Evolutionary conservation across 2,113 vertebrate genomes (phyloP).

Genomic region (Callopanchax toddi): DNA sequence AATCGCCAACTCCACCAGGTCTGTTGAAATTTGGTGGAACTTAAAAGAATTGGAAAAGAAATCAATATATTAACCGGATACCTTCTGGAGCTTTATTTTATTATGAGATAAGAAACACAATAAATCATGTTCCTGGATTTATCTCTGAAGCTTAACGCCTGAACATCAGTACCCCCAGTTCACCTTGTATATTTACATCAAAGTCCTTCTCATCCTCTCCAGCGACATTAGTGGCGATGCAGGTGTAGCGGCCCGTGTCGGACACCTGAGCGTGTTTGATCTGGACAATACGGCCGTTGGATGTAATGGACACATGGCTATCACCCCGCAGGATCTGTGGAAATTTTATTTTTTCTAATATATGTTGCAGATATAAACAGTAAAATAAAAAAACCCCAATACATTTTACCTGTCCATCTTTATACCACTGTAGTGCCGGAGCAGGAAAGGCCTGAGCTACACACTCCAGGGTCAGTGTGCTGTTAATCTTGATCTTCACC

Average conservation of each 20-base stretch:
- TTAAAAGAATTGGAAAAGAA: conserved; percentile 48
- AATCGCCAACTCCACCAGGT: conserved; percentile 74
- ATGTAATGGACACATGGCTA: conserved; percentile 81
- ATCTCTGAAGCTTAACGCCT: conserved; percentile 18
- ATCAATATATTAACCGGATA: neutral
- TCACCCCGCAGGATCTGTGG: conserved; percentile 83
- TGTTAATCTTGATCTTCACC: conserved; percentile 93
- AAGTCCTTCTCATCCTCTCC: conserved; percentile 98
- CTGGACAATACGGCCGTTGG: conserved; percentile 84
- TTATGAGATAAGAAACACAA: neutral
- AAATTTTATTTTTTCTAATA: neutral
- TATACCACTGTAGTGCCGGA: conserved; percentile 92
- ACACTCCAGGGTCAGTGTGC: conserved; percentile 90
- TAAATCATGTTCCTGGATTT: neutral
- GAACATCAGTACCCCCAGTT: conserved; percentile 69
- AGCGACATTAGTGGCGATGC: conserved; percentile 91
- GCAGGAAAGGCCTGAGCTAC: conserved; percentile 88
- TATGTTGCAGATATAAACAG: accelerated
- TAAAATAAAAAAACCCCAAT: neutral
- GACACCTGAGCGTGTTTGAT: conserved; percentile 89
- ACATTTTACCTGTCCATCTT: conserved; percentile 90
- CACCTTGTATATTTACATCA: conserved; percentile 99
- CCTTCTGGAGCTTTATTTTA: neutral
- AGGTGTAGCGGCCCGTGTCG: conserved; percentile 94
- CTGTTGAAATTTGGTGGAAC: conserved; percentile 93